Conservation (phyloP, 2,113 vertebrate genomes). For the Petrocephalus zakoni region DNA sequence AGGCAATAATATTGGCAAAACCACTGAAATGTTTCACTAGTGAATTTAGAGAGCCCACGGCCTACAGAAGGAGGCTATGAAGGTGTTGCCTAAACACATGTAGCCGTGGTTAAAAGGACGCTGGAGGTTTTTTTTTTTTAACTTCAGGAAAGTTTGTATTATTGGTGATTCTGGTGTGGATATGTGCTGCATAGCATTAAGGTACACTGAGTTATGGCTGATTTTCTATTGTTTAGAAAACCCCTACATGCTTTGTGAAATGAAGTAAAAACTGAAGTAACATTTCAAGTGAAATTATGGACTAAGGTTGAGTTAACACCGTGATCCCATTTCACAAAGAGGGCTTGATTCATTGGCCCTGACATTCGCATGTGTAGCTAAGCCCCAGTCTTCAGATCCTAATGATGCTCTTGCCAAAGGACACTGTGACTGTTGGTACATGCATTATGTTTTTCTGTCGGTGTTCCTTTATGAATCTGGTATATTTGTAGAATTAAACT, state of each 20-base stretch:
- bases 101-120: not conserved
- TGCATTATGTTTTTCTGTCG: not conserved
- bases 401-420: not conserved
- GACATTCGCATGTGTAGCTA: not conserved
- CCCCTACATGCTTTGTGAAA: not conserved
- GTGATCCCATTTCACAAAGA: not conserved
- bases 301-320: not conserved
- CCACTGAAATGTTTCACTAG: not conserved
- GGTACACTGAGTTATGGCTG: not conserved
- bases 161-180: not conserved
- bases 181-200: not conserved
- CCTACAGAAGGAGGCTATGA: not conserved
- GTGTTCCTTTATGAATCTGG: not conserved
- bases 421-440: not conserved
- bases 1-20: not conserved
- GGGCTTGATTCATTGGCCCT: not conserved
- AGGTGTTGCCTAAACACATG: not conserved
- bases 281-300: not conserved
- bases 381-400: not conserved
- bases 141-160: not conserved
- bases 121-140: not conserved
- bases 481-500: not conserved
- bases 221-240: not conserved
- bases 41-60: not conserved
- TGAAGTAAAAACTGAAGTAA: not conserved